Evolutionary conservation across 2,113 vertebrate species (phyloP).

Genomic region (Mormyrus iriodes): DNA sequence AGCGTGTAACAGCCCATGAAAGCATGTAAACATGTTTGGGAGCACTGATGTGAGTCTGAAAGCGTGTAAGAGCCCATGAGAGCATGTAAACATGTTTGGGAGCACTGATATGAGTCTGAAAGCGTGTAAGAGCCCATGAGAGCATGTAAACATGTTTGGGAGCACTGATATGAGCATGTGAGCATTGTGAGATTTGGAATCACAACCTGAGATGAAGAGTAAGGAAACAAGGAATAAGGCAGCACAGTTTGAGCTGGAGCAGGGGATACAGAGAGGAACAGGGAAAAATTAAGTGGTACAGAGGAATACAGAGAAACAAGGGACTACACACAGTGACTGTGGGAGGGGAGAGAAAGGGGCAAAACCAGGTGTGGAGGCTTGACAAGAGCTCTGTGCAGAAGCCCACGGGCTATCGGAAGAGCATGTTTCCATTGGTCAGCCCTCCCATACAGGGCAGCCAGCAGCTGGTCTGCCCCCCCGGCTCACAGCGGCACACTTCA

Average conservation of each 20-base stretch:
- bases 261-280: not conserved
- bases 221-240: not conserved
- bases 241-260: not conserved
- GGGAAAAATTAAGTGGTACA: not conserved
- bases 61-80: not conserved
- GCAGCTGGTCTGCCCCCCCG: not conserved
- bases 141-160: not conserved
- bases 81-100: not conserved
- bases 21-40: not conserved
- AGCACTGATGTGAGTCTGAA: not conserved
- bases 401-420: not conserved
- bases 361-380: not conserved
- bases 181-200: not conserved
- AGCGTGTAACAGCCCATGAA: not conserved
- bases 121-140: not conserved
- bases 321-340: not conserved
- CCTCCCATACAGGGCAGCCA: not conserved
- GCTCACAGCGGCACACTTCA: constrained; percentile 8
- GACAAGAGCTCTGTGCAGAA: not conserved
- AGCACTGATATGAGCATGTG: not conserved
- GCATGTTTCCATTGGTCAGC: not conserved
- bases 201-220: not conserved
- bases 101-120: not conserved
- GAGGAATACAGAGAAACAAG: not conserved
- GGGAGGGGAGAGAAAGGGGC: not conserved